Percentiles rank a stretch among this genome's conserved stretches.
These are phyloP conservation scores for Melieria crassipennis DNA, from an alignment of 2,888 invertebrate genomes.

Conservation along the genomic window DNA sequence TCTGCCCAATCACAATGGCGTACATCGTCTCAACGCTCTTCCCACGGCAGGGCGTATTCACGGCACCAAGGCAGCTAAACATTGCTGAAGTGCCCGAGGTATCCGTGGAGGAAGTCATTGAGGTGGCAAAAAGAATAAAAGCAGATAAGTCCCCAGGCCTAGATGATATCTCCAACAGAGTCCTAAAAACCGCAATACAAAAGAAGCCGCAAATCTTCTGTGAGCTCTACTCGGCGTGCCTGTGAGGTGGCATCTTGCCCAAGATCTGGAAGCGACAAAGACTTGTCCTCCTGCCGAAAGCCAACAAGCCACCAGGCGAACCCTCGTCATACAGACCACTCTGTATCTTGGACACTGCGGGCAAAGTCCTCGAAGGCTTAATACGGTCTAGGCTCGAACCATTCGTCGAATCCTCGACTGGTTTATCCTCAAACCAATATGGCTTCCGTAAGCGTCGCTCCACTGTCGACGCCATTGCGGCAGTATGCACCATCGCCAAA, in stretches of 20 bases:
- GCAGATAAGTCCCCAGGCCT: neutral
- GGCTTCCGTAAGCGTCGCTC: constrained; percentile 26
- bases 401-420: neutral
- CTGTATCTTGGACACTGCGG: constrained; percentile 20
- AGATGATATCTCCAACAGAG: neutral
- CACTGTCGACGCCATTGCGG: constrained; percentile 8
- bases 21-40: neutral
- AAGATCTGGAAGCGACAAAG: constrained; percentile 15
- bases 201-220: neutral
- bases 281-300: constrained; percentile 19
- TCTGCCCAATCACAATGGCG: neutral
- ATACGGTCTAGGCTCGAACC: neutral
- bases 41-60: neutral
- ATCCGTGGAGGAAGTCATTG: neutral
- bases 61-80: neutral
- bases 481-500: neutral
- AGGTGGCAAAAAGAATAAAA: neutral
- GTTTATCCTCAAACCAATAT: constrained; percentile 15
- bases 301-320: constrained; percentile 8
- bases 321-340: constrained; percentile 19
- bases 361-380: constrained; percentile 11
- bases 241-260: constrained; percentile 8
- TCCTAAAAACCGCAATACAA: neutral
- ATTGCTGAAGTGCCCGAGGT: neutral
- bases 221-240: neutral